Evolutionary conservation across 1,140 invertebrate genomes (phyloP), one percentile per base, ranked within the genome.

Genomic region (Heliconius nattereri): DNA sequence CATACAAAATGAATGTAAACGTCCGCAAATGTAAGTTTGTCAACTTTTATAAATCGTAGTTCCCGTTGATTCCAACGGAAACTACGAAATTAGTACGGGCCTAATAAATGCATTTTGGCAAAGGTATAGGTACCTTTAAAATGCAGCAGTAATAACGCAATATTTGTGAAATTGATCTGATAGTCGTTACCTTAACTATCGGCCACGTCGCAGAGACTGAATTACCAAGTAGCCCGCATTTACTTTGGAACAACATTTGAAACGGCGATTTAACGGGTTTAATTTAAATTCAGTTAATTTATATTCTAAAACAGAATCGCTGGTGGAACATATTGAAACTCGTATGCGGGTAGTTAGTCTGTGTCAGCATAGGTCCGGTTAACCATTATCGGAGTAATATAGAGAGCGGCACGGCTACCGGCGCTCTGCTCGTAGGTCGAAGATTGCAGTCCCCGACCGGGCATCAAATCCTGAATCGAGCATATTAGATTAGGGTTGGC

Each of bases 401-500:
- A 83, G 83, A 85, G 82, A 84, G 83, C 79, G 80, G 76, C 83
- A 81, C 45, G 78, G 84, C 83, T 80, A 78, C 83, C 72, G 79
- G 83, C 84, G 83, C 84, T 87, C 57, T 85, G 32, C 32, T 35
- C n/a, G n/a, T n/a, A 82, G 83, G 86, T 86, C 82, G 83, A 89
- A 89, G 90, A 89, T 90, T 87, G 87, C 85, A 89, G 81, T 83
- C 83, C 82, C 84, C 77, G 79, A 76, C 75, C 83, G 82, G 85
- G 81, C 83, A 81, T 86, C 86, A 84, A 85, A 85, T 82, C 86
- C 83, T 85, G 85, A 87, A 89, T 86, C 81, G 85, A 83, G 85
- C 84, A 86, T 90, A 91, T 91, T 89, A 89, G 88, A 90, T 91
- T 90, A 92, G 87, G 85, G 85, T 88, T 85, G 84, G 87, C 85